Evolutionary conservation across 2,888 invertebrate genomes (phyloP).

Genomic region (Pandemis corylana): DNA sequence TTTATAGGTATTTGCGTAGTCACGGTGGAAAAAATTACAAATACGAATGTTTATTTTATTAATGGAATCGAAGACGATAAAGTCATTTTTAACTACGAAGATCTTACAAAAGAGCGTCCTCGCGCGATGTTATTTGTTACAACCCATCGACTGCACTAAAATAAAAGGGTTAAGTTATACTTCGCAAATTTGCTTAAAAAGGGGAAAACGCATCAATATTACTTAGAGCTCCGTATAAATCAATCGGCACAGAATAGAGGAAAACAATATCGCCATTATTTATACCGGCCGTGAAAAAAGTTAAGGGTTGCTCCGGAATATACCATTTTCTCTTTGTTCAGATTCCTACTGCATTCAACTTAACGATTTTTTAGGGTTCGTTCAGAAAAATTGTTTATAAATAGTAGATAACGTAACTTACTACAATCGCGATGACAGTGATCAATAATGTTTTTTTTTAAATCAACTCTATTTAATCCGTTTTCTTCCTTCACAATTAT

Average conservation of each 20-base stretch:
- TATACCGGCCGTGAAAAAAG: constrained; percentile 22
- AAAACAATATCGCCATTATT: constrained; percentile 39
- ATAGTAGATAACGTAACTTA: no score
- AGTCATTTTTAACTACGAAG: no score
- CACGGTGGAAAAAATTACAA: constrained; percentile 25
- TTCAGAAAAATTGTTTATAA: no score
- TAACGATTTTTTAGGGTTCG: no score
- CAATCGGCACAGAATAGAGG: constrained; percentile 42
- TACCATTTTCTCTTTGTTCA: neutral
- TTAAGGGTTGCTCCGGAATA: constrained; percentile 28
- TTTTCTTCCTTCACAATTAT: no score
- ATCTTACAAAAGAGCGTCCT: no score
- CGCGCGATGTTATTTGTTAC: no score
- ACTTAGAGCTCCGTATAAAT: constrained; percentile 42
- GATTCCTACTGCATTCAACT: neutral
- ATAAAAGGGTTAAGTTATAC: neutral
- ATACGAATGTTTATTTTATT: neutral
- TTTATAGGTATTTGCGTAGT: constrained; percentile 42
- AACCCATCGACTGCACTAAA: neutral
- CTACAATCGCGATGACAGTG: no score
- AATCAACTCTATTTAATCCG: no score
- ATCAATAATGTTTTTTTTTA: no score
- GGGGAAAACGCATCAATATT: constrained; percentile 35
- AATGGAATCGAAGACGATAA: no score
- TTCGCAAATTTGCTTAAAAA: constrained; percentile 5